Base-by-base conservation (phyloP, 2,888 invertebrate species). In the Apantesis nais region DNA sequence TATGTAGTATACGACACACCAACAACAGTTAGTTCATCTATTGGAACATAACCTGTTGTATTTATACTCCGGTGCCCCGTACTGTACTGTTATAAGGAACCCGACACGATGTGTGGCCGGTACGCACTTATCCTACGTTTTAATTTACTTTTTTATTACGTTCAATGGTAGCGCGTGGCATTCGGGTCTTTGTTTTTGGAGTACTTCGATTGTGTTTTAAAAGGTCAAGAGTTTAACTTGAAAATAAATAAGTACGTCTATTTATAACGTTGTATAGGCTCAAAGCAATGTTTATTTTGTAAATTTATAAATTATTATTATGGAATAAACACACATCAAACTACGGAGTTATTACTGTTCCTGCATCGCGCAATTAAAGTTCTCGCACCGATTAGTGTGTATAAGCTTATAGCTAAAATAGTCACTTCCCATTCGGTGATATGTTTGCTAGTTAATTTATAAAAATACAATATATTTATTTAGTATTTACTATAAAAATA, bases 61-160 rank as follows among this genome's bases (percentile, higher is more conserved):
- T 22, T 19, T 29, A 29, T 12, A 39, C 19, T 11, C 25, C 2
- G 25, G 58, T 7, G 37, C 14, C n/a, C 25, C n/a, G 19, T 31
- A 65, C 11, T 25, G 9, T 29, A n/a, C 34, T 34, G 34, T 39
- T 62, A n/a, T 41, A 60, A 29, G 29, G 71, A 71, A 71, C 71
- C 67, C 52, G 14, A 22, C n/a, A 34, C 14, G 19, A 41, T 67
- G 44, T 62, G 62, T 58, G 62, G 62, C 19, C 66, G 48, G 11
- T n/a, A 41, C 12, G 41, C n/a, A 68, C 67, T 84, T 79, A 76
- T 72, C 71, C 63, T 61, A 63, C 41, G 70, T 76, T 61, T 74
- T 74, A 78, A 78, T 75, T 78, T 76, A 67, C 70, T 79, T 76
- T 77, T 77, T 77, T 76, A 77, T 74, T 72, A 66, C 37, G 67